These are phyloP conservation scores for Clinocottus analis DNA, from an alignment of 2,113 vertebrate species.

Conservation along the genomic window DNA sequence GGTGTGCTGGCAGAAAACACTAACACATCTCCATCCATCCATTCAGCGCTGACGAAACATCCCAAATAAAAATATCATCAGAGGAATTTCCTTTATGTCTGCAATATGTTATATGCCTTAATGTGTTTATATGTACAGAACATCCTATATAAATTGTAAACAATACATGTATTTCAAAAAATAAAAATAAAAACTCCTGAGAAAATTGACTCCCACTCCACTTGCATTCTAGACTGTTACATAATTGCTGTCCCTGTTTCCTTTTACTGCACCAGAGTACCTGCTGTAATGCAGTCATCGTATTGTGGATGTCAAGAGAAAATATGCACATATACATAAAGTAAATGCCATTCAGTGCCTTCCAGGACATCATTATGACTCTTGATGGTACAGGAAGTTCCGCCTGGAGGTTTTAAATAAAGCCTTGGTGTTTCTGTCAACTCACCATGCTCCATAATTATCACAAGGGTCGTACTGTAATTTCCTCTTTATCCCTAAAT, in stretches of 20 bases:
- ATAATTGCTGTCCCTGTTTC: slow-evolving; percentile 44
- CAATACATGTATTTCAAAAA: slow-evolving; percentile 2
- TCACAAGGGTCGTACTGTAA: slow-evolving; percentile 48
- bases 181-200: slow-evolving; percentile 13
- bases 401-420: slow-evolving; percentile 42
- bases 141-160: slow-evolving; percentile 2
- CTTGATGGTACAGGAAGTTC: slow-evolving; percentile 16
- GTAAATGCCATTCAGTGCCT: neutral
- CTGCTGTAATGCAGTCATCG: slow-evolving; percentile 24
- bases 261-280: slow-evolving; percentile 28
- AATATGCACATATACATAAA: neutral
- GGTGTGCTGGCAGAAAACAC: slow-evolving; percentile 42
- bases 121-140: slow-evolving; percentile 3
- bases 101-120: neutral
- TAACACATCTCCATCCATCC: slow-evolving; percentile 6
- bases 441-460: slow-evolving; percentile 50
- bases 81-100: neutral
- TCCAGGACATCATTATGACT: slow-evolving; percentile 7
- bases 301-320: slow-evolving; percentile 8
- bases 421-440: slow-evolving; percentile 42
- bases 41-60: slow-evolving; percentile 45
- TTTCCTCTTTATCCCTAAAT: slow-evolving; percentile 52
- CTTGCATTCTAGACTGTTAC: slow-evolving; percentile 53
- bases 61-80: neutral
- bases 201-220: slow-evolving; percentile 48